Evolutionary conservation across 2,888 invertebrate genomes (phyloP).

Genomic region (Parnassius apollo): DNA sequence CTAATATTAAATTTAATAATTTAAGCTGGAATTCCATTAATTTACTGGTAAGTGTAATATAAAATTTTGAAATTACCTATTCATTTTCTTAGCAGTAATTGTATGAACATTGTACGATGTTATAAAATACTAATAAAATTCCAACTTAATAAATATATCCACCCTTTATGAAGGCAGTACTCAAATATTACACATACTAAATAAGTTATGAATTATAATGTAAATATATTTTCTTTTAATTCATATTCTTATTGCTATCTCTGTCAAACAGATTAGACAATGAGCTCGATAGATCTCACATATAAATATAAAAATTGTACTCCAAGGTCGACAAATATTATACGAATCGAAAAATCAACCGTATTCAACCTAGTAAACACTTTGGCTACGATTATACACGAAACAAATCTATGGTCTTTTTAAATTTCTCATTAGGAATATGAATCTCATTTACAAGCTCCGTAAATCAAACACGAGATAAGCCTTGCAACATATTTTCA

Average conservation of each 20-base stretch:
- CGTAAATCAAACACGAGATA: background rate
- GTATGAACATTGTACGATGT: too few relatives aligned
- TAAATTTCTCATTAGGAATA: conserved; percentile 8
- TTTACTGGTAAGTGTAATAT: background rate
- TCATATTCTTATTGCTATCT: conserved; percentile 73
- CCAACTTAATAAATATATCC: conserved; percentile 28
- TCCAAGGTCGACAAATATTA: conserved; percentile 42
- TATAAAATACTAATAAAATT: conserved; percentile 15
- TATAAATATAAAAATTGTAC: conserved; percentile 56
- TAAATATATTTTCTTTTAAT: conserved; percentile 50
- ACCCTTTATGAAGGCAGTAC: conserved; percentile 35
- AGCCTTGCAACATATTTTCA: conserved; percentile 4
- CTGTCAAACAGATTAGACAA: conserved; percentile 73
- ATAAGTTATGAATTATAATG: conserved; percentile 43
- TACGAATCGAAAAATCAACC: conserved; percentile 13
- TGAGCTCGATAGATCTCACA: conserved; percentile 73
- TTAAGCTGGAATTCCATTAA: conserved; percentile 36
- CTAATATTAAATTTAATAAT: conserved; percentile 52
- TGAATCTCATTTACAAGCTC: background rate
- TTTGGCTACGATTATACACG: conserved; percentile 17
- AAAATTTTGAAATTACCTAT: background rate
- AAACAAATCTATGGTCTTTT: conserved; percentile 1
- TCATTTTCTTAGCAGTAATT: background rate
- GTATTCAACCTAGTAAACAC: conserved; percentile 9
- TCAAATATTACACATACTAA: conserved; percentile 48